Base-by-base conservation (phyloP, 2,113 vertebrate species). In the Ceyx cyanopectus region DNA sequence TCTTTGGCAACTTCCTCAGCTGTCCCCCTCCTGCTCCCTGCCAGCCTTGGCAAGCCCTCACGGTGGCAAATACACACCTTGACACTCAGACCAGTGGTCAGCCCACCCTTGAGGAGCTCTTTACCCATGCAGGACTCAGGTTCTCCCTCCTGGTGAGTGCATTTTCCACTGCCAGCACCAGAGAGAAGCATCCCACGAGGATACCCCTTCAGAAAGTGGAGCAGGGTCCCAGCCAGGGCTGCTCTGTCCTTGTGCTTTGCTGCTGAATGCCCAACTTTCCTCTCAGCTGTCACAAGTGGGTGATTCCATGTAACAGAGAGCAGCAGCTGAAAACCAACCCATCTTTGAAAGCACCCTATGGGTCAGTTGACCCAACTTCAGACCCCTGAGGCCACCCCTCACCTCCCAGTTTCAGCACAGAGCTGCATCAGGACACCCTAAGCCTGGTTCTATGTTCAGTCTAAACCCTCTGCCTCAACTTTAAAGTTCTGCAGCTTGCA, bases 401-500 rank as follows among this genome's bases (percentile, higher is more conserved):
- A 60, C 0, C 5, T 7, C 6, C 6, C 15, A 68, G 32, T 77
- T 77, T 88, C 61, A 90, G 65, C 48, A 34, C n/a, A 81, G 51
- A 94, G 26, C 20, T 60, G n/a, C 46, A 63, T 5, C 20, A 85
- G 27, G 37, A 78, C 29, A 62, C 15, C 27, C 48, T 43, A 66
- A 54, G 41, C 40, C 70, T 58, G n/a, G 37, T 10, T 78, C 46
- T 53, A 10, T 13, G 48, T 61, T 85, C 63, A 82, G 30, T 20
- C 67, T 85, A 81, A 88, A 82, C 27, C 22, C 34, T 41, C 14
- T 74, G 61, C 70, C 56, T 88, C 24, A 15, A 56, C 30, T 91
- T 81, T 62, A 73, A 94, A 94, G 43, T 57, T 58, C 87, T 91
- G 93, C 91, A 82, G 9, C 75, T 73, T 84, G 68, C 60, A 89